Base-by-base conservation (phyloP, 2,888 invertebrate species). In the Taenaris catops region DNA sequence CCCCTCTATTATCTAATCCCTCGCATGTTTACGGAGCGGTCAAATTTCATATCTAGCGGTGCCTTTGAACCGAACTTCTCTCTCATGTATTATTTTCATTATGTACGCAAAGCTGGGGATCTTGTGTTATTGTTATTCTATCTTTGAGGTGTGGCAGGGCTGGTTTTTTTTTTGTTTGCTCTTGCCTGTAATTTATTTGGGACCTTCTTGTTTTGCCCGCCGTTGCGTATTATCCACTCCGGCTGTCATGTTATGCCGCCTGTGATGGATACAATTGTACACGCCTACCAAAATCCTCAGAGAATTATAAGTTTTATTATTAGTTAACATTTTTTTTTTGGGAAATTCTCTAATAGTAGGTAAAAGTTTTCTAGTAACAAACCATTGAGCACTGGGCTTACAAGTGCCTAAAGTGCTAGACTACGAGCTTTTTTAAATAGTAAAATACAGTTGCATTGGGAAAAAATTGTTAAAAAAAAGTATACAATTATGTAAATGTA, bases 61-160 rank as follows among this genome's bases (percentile, higher is more conserved):
- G 28, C 41, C 44, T 48, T 48, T 48, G 48, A 41, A 27, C 46
- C 44, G n/a, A n/a, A n/a, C n/a, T n/a, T n/a, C n/a, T 28, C 35
- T 38, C 53, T 54, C 52, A 58, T 58, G 57, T 65, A 61, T 61
- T 67, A 64, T 74, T 71, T 68, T 63, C 59, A 62, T 63, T 62
- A 66, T 61, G 53, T 53, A 50, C 53, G 24, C 41, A 41, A 49
- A 54, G 53, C 58, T 53, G 46, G 48, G 60, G 59, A 57, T 63
- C 70, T 14, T 56, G 51, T 66, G 65, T 72, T 72, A 74, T 79
- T 80, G 72, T 79, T 78, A 72, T 75, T 74, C 67, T 67, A 60
- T 70, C 67, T 67, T 62, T 59, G 65, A 73, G 73, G 68, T 71
- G 70, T 70, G 69, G 66, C 65, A 59, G 58, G 49, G 50, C 49